A percentile compares a stretch with the other conserved stretches of the same genome.
phyloP scores from a whole-genome alignment of 2,888 invertebrate species.

The Dorcus parallelipipedus region DNA sequence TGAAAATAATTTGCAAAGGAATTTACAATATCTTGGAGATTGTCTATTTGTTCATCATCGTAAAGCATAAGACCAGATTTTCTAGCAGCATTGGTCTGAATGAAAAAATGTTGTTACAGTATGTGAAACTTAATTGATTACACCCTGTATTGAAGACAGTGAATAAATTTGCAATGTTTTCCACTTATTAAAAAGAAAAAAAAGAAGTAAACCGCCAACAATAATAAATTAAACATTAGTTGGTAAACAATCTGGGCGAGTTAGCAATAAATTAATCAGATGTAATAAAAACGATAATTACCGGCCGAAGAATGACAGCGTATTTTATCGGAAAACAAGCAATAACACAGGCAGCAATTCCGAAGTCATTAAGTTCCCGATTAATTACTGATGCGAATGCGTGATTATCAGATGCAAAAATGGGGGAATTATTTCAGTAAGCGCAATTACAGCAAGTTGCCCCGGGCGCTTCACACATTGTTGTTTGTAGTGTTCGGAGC shows the following conservation, averaged over 20 bases:
- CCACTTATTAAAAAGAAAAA: no score
- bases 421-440: not conserved
- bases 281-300: constrained; percentile 7
- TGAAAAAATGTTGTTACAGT: no score
- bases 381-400: constrained; percentile 7
- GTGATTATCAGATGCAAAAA: constrained; percentile 6
- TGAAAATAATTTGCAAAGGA: no score
- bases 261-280: constrained; percentile 7
- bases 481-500: not conserved
- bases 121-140: no score
- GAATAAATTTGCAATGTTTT: no score
- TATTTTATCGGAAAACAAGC: constrained; percentile 7
- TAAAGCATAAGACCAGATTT: no score
- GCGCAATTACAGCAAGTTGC: not conserved
- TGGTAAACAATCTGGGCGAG: not conserved
- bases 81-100: no score
- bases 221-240: constrained; percentile 4
- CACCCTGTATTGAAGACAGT: no score
- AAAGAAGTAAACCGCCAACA: not conserved
- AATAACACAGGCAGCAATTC: constrained; percentile 6
- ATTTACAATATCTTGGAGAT: no score
- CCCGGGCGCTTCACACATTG: not conserved
- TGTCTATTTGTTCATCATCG: no score
- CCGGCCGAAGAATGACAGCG: not conserved
- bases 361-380: constrained; percentile 6